Base-by-base conservation (phyloP, 2,113 vertebrate species). In the Colius striatus region DNA sequence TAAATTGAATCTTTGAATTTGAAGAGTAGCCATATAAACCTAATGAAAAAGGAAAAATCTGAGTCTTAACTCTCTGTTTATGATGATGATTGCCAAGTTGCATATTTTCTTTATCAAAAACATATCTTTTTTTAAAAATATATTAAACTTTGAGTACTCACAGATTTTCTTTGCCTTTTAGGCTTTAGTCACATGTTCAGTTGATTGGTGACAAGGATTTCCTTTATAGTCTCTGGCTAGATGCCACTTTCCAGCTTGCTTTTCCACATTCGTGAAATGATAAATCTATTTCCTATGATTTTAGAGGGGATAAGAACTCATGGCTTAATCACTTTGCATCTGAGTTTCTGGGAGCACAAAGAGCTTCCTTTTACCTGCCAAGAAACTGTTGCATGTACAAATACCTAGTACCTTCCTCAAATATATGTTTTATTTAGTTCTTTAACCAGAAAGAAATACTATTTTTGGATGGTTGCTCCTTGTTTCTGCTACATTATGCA, bases 251-350 rank as follows among this genome's bases (percentile, higher is more conserved):
- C 34, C 65, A 88, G 83, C 68, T 92, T 84, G 55, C 50, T 90
- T 70, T 94, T 92, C 72, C 55, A 80, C 76, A 71, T 86, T 92
- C 89, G 77, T 86, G 60, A 91, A 83, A 84, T 73, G 32, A 84
- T 79, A 61, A 72, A 13, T 70, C 66, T 76, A 53, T 79, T 92
- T 19, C 29, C 22, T 14, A 5, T 78, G 11, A n/a, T 80, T 43
- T n/a, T 41, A 41, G 11, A 4, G 19, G 23, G 8, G 13, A 60
- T 53, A 36, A 81, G 36, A 78, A 8, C 14, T 89, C 5, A 2
- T 29, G 14, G 29, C 72, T 92, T 54, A 61, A 16, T 12, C 45
- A 48, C 26, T 5, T 65, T 84, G 62, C 23, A 36, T 13, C 27
- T 55, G n/a, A 83, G 25, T 48, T 92, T 65, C 38, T 7, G 10